Evolutionary conservation across 30 jellyfish, hydroid and myxozoan genomes (phyloP).

Genomic region (Aurelia aurita): DNA sequence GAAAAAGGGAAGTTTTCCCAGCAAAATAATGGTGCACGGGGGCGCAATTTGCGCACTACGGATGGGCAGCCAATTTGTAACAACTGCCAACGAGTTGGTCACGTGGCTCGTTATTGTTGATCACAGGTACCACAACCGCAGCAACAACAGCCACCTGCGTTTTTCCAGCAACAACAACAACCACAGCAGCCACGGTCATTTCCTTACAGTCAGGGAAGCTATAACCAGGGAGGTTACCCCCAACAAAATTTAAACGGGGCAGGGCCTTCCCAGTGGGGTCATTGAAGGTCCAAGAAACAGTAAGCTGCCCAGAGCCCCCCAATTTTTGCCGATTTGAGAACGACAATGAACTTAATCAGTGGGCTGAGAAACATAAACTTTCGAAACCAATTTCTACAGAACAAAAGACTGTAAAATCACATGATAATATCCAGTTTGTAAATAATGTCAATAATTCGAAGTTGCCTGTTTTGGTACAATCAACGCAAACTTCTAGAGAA

Average conservation of each 20-base stretch:
- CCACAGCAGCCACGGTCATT: neutral
- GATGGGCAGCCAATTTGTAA: neutral
- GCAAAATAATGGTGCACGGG: too few relatives aligned
- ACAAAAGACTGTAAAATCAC: too few relatives aligned
- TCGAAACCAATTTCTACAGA: too few relatives aligned
- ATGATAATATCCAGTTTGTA: too few relatives aligned
- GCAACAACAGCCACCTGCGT: neutral
- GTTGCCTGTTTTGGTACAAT: too few relatives aligned
- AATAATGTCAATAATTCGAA: too few relatives aligned
- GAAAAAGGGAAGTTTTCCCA: too few relatives aligned
- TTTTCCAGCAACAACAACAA: neutral
- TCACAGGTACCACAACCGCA: neutral
- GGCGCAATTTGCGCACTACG: too few relatives aligned
- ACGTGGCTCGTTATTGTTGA: slow-evolving; percentile 6
- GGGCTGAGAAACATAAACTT: too few relatives aligned
- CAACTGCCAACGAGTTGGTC: neutral
- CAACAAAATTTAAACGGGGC: neutral
- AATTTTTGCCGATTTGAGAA: neutral
- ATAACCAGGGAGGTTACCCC: neutral
- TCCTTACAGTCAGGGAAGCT: too few relatives aligned
- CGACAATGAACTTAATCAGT: neutral
- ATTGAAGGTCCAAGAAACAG: neutral
- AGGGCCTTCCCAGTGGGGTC: neutral
- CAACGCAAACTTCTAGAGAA: too few relatives aligned
- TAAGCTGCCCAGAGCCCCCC: neutral